phyloP scores from a whole-genome alignment of 2,113 vertebrate genomes.

The Guaruba guarouba region DNA sequence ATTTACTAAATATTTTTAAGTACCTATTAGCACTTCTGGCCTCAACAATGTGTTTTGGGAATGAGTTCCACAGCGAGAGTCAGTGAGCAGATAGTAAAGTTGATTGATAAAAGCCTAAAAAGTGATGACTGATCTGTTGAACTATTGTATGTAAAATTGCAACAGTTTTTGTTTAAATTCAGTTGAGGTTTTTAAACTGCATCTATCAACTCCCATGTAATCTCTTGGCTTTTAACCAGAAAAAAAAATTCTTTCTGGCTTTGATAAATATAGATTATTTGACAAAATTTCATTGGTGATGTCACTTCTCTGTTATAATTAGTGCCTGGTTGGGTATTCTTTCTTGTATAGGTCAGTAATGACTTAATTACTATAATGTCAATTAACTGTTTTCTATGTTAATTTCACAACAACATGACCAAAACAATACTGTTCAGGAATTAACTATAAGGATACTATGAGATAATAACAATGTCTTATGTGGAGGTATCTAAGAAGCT shows the following conservation, averaged over 20 bases:
- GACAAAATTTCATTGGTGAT: neutral
- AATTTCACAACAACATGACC: neutral
- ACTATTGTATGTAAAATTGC: neutral
- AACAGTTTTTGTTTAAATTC: neutral
- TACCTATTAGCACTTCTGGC: neutral
- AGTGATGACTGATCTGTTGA: neutral
- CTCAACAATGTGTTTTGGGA: neutral
- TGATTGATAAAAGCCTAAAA: neutral
- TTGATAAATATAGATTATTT: neutral
- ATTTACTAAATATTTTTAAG: neutral
- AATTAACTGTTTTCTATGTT: neutral
- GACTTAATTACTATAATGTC: neutral
- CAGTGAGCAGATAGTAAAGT: neutral
- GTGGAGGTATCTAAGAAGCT: neutral
- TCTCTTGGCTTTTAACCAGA: neutral
- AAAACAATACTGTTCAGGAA: neutral
- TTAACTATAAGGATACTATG: neutral
- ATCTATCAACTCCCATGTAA: neutral
- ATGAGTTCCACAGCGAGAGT: neutral
- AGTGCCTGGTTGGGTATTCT: neutral
- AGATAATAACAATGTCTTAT: neutral
- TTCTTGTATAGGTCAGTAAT: neutral
- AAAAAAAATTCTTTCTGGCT: neutral
- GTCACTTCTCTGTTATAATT: neutral
- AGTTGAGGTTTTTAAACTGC: neutral